A percentile compares a stretch with the other conserved stretches of the same genome.
These are phyloP conservation scores for Eupsilia transversa DNA, from an alignment of 2,888 invertebrate species.

Conservation along the genomic window DNA sequence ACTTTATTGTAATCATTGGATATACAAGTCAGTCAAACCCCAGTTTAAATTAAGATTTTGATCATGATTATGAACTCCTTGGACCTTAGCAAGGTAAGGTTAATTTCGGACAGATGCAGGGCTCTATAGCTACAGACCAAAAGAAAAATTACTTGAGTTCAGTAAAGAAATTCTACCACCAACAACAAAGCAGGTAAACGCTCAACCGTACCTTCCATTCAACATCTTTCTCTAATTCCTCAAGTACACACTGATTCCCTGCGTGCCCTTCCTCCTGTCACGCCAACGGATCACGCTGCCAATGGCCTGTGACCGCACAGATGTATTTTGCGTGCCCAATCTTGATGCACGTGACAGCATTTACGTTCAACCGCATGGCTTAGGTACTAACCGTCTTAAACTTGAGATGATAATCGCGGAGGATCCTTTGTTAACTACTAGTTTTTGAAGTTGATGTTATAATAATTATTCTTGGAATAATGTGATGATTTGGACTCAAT, in stretches of 20 bases:
- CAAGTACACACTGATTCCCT: constrained; percentile 46
- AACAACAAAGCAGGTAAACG: background rate
- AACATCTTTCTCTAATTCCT: constrained; percentile 31
- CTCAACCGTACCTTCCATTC: background rate
- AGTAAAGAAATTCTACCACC: background rate
- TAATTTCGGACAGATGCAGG: background rate
- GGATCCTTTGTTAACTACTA: constrained; percentile 49
- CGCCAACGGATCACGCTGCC: constrained; percentile 67
- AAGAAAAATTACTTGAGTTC: background rate
- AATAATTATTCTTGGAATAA: background rate
- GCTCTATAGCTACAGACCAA: background rate
- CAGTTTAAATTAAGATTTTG: background rate
- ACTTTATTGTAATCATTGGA: background rate
- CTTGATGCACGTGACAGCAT: constrained; percentile 80
- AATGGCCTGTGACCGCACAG: constrained; percentile 63
- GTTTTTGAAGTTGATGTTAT: background rate
- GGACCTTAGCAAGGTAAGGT: background rate
- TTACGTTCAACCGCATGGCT: constrained; percentile 54
- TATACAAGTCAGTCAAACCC: background rate
- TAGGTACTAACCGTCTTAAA: constrained; percentile 46
- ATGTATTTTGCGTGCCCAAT: constrained; percentile 75
- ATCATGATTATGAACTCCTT: background rate
- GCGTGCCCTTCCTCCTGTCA: constrained; percentile 45
- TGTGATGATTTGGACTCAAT: background rate
- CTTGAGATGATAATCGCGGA: constrained; percentile 58